Conservation (phyloP, 2,888 invertebrate genomes). For the Allolobophora icterica region DNA sequence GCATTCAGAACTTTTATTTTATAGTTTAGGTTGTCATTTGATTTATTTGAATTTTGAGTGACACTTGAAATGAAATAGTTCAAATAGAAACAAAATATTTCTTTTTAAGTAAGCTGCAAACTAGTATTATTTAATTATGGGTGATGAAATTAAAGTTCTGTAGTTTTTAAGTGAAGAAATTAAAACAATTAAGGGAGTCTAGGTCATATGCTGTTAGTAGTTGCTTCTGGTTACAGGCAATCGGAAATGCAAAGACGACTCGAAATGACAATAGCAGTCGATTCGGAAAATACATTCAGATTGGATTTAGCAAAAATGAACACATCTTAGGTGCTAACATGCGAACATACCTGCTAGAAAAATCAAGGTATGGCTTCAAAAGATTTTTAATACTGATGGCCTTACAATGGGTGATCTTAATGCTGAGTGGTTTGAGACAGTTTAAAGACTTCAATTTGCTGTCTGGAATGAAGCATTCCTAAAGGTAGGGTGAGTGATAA, state of each 20-base stretch:
- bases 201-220: not conserved
- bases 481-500: not conserved
- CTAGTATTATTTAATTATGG: not conserved
- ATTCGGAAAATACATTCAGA: slow-evolving; percentile 92
- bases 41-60: not conserved
- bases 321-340: slow-evolving; percentile 91
- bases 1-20: not conserved
- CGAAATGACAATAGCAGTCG: slow-evolving; percentile 97
- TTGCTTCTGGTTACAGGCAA: slow-evolving; percentile 72
- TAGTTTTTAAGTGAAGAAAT: not conserved
- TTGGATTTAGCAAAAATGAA: slow-evolving; percentile 84
- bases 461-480: not conserved
- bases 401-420: too few relatives aligned
- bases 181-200: too few relatives aligned
- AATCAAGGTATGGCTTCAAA: slow-evolving; percentile 71
- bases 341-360: slow-evolving; percentile 95
- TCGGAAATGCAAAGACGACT: slow-evolving; percentile 97
- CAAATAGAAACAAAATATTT: not conserved
- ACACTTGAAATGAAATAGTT: not conserved
- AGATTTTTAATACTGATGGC: not conserved
- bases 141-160: not conserved
- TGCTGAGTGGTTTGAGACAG: too few relatives aligned
- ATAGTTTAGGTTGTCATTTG: not conserved
- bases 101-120: not conserved
- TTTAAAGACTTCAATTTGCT: too few relatives aligned